phyloP scores from a whole-genome alignment of 2,888 invertebrate genomes.

The Caenorhabditis zanzibari region DNA sequence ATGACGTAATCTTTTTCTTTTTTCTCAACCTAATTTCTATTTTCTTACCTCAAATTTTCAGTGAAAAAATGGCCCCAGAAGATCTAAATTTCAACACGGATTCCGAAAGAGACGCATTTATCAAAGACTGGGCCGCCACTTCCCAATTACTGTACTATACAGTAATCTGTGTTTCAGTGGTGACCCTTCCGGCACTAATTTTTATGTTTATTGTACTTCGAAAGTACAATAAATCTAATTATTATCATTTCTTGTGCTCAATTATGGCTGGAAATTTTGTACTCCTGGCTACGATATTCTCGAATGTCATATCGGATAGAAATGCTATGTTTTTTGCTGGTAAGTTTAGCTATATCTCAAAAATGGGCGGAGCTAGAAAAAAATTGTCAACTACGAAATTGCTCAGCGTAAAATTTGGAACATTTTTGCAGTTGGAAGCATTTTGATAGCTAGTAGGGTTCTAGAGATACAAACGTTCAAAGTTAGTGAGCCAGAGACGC shows the following conservation, averaged over 20 bases:
- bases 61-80: not conserved
- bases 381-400: too few relatives aligned
- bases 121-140: conserved; percentile 54
- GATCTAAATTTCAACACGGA: not conserved
- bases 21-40: too few relatives aligned
- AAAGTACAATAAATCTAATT: conserved; percentile 53
- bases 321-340: conserved; percentile 55
- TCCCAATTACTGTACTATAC: conserved; percentile 57
- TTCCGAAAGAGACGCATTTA: conserved; percentile 15
- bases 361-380: too few relatives aligned
- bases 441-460: too few relatives aligned
- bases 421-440: too few relatives aligned
- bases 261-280: conserved; percentile 71
- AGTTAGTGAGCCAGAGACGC: not conserved
- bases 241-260: conserved; percentile 68
- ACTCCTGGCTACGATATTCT: conserved; percentile 60
- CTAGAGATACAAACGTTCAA: not conserved
- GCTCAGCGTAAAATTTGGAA: too few relatives aligned
- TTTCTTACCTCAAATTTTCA: too few relatives aligned
- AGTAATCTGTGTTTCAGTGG: conserved; percentile 49
- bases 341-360: conserved; percentile 30
- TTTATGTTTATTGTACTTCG: conserved; percentile 34
- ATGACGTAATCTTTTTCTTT: too few relatives aligned
- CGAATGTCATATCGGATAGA: conserved; percentile 64
- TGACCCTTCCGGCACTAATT: conserved; percentile 51